A percentile compares a stretch with the other conserved stretches of the same genome.
Evolutionary conservation across 2,888 invertebrate genomes (phyloP).

Genomic region (Sepiola atlantica): DNA sequence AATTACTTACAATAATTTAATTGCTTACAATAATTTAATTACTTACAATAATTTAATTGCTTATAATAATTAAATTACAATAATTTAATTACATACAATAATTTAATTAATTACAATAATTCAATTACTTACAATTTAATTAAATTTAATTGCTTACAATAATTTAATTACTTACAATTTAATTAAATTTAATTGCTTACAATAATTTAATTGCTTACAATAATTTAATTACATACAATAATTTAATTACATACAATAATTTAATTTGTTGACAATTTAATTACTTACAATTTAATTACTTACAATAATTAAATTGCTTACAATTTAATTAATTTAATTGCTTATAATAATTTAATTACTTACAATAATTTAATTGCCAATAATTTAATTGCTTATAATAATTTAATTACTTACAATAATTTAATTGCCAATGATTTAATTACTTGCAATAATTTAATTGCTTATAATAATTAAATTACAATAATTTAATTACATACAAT

Average conservation of each 20-base stretch:
- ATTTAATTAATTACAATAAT: too few species aligned
- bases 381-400: too few species aligned
- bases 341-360: conserved; percentile 74
- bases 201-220: conserved; percentile 79
- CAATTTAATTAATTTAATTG: too few species aligned
- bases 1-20: neutral
- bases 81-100: conserved; percentile 79
- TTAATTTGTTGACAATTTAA: neutral
- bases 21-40: conserved; percentile 79
- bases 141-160: too few species aligned
- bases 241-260: conserved; percentile 79
- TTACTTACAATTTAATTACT: conserved; percentile 81
- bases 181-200: too few species aligned
- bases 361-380: too few species aligned
- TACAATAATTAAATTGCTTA: conserved; percentile 76
- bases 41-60: conserved; percentile 85
- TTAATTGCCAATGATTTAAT: neutral
- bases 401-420: conserved; percentile 79
- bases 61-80: too few species aligned
- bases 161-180: conserved; percentile 79
- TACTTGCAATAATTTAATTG: conserved; percentile 83
- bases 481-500: conserved; percentile 79
- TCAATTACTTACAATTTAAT: conserved; percentile 79
- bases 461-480: too few species aligned
- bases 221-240: too few species aligned